Evolutionary conservation across 2,113 vertebrate genomes (phyloP).

Genomic region (Arothron firmamentum): DNA sequence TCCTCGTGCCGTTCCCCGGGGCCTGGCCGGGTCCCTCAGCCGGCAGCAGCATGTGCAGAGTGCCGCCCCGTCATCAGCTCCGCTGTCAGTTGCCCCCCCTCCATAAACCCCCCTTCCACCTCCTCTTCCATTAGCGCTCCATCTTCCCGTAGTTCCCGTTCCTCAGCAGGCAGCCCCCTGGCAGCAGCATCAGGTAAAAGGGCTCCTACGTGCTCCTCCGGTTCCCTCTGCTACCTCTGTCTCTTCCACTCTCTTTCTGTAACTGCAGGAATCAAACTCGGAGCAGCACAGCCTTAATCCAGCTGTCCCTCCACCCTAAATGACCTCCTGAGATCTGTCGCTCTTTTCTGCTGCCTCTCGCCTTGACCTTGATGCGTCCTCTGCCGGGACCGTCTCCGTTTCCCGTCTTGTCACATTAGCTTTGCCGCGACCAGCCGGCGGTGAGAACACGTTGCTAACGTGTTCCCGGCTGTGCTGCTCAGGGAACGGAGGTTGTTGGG

Average conservation of each 20-base stretch:
- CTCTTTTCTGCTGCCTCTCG: slow-evolving; percentile 30
- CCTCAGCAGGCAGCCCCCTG: slow-evolving; percentile 93
- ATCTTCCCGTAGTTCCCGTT: slow-evolving; percentile 88
- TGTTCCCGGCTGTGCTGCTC: neutral
- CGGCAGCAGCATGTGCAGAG: slow-evolving; percentile 95
- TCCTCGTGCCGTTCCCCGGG: slow-evolving; percentile 69
- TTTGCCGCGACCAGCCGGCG: slow-evolving; percentile 5
- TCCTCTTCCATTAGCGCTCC: slow-evolving; percentile 82
- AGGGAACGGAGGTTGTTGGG: neutral
- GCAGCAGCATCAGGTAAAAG: slow-evolving; percentile 99
- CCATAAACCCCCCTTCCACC: slow-evolving; percentile 77
- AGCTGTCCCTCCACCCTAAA: slow-evolving; percentile 8
- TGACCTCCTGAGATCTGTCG: slow-evolving; percentile 14
- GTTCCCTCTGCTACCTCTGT: slow-evolving; percentile 52
- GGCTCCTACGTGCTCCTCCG: slow-evolving; percentile 69
- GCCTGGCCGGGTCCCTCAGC: slow-evolving; percentile 75
- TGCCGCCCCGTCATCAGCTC: slow-evolving; percentile 84
- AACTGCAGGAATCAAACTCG: slow-evolving; percentile 11
- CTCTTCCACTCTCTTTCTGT: slow-evolving; percentile 14
- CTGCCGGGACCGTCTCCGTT: slow-evolving; percentile 19
- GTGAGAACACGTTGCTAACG: slow-evolving; percentile 19
- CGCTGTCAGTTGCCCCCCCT: slow-evolving; percentile 88
- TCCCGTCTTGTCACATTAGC: slow-evolving; percentile 38
- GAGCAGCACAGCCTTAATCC: slow-evolving; percentile 13
- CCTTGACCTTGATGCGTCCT: slow-evolving; percentile 24